Conservation (phyloP, 2,797 vertebrate species). For the Cynopterus sphinx region DNA sequence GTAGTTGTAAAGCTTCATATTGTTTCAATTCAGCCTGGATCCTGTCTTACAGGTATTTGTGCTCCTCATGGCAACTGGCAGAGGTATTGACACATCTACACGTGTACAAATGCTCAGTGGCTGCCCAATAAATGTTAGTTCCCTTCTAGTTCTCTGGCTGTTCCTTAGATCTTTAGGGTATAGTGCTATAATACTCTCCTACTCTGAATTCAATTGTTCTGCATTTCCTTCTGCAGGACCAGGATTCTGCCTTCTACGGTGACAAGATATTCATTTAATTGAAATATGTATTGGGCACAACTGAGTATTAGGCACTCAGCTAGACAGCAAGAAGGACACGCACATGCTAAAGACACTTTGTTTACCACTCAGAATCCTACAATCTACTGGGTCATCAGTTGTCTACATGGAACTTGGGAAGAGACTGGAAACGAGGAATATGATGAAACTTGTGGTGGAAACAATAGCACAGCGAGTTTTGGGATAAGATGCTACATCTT, state of each 20-base stretch:
- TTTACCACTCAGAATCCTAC: not conserved
- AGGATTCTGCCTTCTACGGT: not conserved
- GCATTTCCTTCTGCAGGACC: not conserved
- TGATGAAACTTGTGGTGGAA: not conserved
- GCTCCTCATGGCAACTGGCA: not conserved
- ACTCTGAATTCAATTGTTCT: not conserved
- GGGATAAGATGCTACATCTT: not conserved
- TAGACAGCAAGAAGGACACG: not conserved
- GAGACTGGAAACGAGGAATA: not conserved
- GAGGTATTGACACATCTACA: not conserved
- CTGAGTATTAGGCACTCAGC: not conserved
- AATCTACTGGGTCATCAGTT: not conserved
- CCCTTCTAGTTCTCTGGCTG: not conserved
- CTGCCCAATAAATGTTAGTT: not conserved
- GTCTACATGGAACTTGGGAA: not conserved
- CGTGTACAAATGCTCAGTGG: not conserved
- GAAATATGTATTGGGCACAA: not conserved
- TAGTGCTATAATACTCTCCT: not conserved
- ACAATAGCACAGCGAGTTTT: not conserved
- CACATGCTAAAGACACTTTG: not conserved
- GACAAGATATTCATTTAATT: not conserved
- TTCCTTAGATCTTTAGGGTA: not conserved
- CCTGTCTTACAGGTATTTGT: not conserved
- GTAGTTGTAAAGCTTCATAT: not conserved
- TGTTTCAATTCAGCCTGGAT: not conserved